Evolutionary conservation across 2,888 invertebrate species (phyloP), one percentile per base, ranked within the genome.

Genomic region (Sthenelais limicola): DNA sequence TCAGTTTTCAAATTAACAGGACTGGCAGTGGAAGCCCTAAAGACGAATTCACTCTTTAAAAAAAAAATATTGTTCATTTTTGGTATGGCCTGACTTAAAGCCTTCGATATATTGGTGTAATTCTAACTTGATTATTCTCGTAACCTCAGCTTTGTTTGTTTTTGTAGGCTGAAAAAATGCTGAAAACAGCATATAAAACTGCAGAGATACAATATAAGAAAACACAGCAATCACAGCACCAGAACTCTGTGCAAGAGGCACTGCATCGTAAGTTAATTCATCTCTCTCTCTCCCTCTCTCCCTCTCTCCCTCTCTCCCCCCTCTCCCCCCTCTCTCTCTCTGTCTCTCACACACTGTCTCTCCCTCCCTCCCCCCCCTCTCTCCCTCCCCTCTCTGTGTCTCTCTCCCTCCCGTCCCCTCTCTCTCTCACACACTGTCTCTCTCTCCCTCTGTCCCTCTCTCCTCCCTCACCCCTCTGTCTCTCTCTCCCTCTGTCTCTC

Each of bases 191-290:
- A 0, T 89, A 94, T 9, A 94, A 94, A 88, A 92, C 93, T 47
- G 95, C 95, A 1, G 96, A 96, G 87, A 90, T 91, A 54, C 93
- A 93, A 87, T 93, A 93, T 81, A 90, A 91, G 79, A 93, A 92
- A 85, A 93, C 94, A n/a, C 94, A 94, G 86, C 91, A 92, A 76
- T 90, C 91, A 12, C 94, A 94, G 82, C 94, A 94, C 87, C 93
- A 93, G 85, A 93, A 93, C 12, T 85, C 91, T 1, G 86, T 91
- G 70, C 92, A 93, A 82, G 95, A 95, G 86, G 91, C 92, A 0
- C 90, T 93, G 81, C 94, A 95, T 84, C 90, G 91, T 88, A 81
- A 81, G 87, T 82, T 18, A 15, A 43, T 9, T 15, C 9, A 32
- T 43, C 18, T 15, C 18, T 15, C 43, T 43, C 18, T 43, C 43